Evolutionary conservation across 1,140 invertebrate species (phyloP), one percentile per base, ranked within the genome.

Genomic region (Dinothrombium tinctorium): DNA sequence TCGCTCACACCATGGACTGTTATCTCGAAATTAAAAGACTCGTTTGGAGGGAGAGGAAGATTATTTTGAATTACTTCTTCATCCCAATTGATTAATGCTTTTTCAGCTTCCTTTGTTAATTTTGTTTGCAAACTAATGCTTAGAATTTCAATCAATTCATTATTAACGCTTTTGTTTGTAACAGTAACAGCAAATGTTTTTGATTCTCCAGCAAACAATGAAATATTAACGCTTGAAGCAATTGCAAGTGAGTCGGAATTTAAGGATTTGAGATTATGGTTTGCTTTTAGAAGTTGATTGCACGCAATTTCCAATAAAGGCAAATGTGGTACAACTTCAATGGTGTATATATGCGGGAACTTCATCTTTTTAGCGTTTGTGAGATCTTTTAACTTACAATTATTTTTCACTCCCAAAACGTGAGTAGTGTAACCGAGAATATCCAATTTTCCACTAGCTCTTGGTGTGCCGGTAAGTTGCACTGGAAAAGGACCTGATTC

Each of bases 401-500:
- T 83, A 1, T 81, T 90, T 55, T 82, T 83, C 0, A 90, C 79
- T 1, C 86, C 86, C 9, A 89, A 60, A 2, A 83, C 76, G 51
- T 86, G 79, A 1, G 83, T 89, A 29, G 76, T 83, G 53, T 87
- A 92, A 6, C 86, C 84, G 51, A 59, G 53, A 48, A 90, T 73
- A 56, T 80, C 75, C 15, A 92, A 59, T 54, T 81, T 73, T 14
- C 66, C 66, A 0, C 74, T 70, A 7, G 67, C 74, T 53, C 79
- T 76, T 0, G 84, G 82, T n/a, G 74, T 81, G 31, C 84, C 81
- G 46, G 76, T 71, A 4, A 95, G 60, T 42, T 60, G 64, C 24
- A 67, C 58, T 24, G 56, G 53, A 47, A 57, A 58, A 15, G 56
- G 55, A 15, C 33, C 73, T 69, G 20, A 83, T 64, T 81, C 77